A percentile compares a stretch with the other conserved stretches of the same genome.
These are phyloP conservation scores for Chrysina gloriosa DNA, from an alignment of 2,888 invertebrate species.

Conservation along the genomic window DNA sequence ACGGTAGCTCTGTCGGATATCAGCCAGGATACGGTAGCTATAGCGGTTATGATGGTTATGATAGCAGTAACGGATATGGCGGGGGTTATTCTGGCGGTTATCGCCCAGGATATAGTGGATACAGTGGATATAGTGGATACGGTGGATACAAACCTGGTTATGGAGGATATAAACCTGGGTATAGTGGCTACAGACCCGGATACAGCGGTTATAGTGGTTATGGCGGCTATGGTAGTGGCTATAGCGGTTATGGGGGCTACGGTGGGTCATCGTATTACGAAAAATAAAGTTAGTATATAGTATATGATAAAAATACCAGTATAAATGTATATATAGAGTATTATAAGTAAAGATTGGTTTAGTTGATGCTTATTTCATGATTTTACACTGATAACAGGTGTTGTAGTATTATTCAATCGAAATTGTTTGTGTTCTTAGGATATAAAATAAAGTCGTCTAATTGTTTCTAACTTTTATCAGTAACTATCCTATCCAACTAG, in stretches of 20 bases:
- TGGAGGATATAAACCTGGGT: conserved; percentile 40
- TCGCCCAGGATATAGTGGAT: conserved; percentile 36
- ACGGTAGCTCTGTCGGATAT: conserved; percentile 18
- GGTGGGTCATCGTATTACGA: conserved; percentile 18
- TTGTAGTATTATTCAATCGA: no score
- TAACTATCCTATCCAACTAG: no score
- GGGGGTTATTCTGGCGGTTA: conserved; percentile 38
- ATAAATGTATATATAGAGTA: conserved; percentile 8
- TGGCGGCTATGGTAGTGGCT: conserved; percentile 21
- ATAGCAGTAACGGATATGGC: conserved; percentile 35
- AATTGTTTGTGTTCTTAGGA: no score
- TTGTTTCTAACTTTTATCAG: no score
- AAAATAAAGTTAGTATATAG: conserved; percentile 12
- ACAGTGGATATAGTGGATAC: conserved; percentile 32
- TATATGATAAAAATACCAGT: neutral
- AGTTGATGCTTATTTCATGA: no score
- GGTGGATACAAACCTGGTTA: conserved; percentile 38
- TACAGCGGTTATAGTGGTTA: conserved; percentile 36
- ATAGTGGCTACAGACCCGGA: conserved; percentile 40
- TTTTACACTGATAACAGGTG: no score
- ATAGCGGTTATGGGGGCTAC: conserved; percentile 9
- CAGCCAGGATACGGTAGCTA: conserved; percentile 31
- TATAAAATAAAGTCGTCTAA: no score
- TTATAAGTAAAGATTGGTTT: neutral
- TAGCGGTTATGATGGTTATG: conserved; percentile 41